Percentiles rank a stretch among this genome's conserved stretches.
Conservation (phyloP, 2,113 vertebrate genomes). For the Neodontobutis hainanensis region DNA sequence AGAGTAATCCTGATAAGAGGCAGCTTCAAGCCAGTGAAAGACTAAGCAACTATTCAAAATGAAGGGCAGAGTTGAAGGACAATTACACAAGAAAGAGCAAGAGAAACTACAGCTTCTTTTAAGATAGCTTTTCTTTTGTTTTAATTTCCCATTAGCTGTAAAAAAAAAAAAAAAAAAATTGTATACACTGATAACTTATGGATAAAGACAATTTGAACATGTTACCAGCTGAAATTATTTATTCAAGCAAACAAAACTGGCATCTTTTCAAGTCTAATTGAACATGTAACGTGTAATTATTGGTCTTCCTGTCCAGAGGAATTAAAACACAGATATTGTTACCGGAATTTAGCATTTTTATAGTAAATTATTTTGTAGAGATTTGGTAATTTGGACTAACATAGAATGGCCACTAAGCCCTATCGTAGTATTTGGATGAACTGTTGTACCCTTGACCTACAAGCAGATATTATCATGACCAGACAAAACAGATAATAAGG, state of each 20-base stretch:
- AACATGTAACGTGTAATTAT: slow-evolving; percentile 21
- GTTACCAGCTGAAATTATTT: no score
- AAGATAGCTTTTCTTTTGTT: background rate
- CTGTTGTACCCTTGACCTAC: slow-evolving; percentile 20
- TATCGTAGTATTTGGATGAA: slow-evolving; percentile 7
- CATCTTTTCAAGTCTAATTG: slow-evolving; percentile 19
- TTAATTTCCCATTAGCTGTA: background rate
- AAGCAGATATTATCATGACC: slow-evolving; percentile 21
- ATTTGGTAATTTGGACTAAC: no score
- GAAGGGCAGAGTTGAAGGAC: slow-evolving; percentile 25
- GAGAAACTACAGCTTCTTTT: background rate
- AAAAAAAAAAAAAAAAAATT: background rate
- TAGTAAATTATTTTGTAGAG: no score
- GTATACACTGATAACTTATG: no score
- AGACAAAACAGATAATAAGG: slow-evolving; percentile 44
- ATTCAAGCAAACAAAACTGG: no score
- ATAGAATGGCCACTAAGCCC: background rate
- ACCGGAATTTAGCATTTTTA: no score
- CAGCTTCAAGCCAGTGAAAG: slow-evolving; percentile 32
- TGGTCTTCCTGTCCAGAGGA: background rate
- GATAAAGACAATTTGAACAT: no score
- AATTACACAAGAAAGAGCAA: slow-evolving; percentile 20
- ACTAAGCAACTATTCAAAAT: slow-evolving; percentile 47
- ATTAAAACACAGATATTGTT: no score
- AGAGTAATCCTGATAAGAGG: slow-evolving; percentile 43